Base-by-base conservation (phyloP, 2,113 vertebrate species). In the Crotalus horridus region DNA sequence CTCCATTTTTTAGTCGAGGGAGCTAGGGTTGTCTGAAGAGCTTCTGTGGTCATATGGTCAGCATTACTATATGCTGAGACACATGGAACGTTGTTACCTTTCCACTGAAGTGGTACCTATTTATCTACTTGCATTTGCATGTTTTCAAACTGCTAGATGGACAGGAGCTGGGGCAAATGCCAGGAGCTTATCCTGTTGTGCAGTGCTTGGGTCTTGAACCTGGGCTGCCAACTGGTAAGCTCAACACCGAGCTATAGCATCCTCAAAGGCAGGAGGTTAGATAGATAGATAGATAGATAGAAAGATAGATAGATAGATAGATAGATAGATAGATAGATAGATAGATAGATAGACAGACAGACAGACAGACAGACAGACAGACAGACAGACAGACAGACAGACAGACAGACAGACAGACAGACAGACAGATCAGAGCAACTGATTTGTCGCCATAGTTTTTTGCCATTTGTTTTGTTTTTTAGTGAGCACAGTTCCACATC, bases 401-500 rank as follows among this genome's bases (percentile, higher is more conserved):
- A 55, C 0, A 55, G 54, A 55, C 20, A 12, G 85, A 21, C 0
- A 86, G 21, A 55, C 0, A 55, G 54, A 55, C 0, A 55, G 58
- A 26, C 3, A 61, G 33, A 39, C 12, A 87, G 39, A 93, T 69
- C 58, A 43, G 8, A 85, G 2, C 48, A 20, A 46, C 95, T 87
- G 39, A 33, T 46, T 91, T 95, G 92, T 90, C 94, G 89, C 91
- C 89, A 87, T 7, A 85, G 58, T n/a, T 90, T 87, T 89, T 23
- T 92, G 39, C 86, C 39, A 86, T 17, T 95, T 26, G 10, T 12
- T 29, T 61, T n/a, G 21, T 33, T 21, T 81, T 85, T 53, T 59
- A 39, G 86, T 33, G 9, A 2, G 17, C 93, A 64, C 13, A 48
- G 2, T 69, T 94, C 91, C 88, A 90, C 87, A 59, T 26, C 13